Percentiles rank a stretch among this genome's conserved stretches.
These are phyloP conservation scores for Lepetodrilus schrolli DNA, from an alignment of 2,888 invertebrate genomes.

Conservation along the genomic window DNA sequence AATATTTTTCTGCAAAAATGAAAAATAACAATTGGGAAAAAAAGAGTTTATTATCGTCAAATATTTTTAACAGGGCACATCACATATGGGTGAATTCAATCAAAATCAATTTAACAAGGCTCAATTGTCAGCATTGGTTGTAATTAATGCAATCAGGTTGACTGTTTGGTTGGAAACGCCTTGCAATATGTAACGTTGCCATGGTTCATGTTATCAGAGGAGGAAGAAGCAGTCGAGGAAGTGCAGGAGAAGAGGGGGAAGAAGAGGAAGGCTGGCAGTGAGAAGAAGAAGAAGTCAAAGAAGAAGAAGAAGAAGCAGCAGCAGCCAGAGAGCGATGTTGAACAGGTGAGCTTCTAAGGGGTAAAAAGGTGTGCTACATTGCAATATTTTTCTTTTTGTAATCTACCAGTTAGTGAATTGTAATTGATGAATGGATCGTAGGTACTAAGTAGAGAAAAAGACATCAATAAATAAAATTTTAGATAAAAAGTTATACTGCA, in stretches of 20 bases:
- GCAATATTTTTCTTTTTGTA: background rate
- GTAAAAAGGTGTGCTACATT: background rate
- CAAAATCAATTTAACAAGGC: background rate
- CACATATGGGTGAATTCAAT: too few species aligned
- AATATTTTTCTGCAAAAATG: too few species aligned
- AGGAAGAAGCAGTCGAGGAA: slow-evolving; percentile 42
- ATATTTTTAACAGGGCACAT: too few species aligned
- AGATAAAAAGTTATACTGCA: too few species aligned
- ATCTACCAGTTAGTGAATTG: background rate
- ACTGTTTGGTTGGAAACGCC: too few species aligned
- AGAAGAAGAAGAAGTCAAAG: slow-evolving; percentile 89
- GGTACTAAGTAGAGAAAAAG: background rate
- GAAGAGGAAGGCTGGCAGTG: slow-evolving; percentile 91
- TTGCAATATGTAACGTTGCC: too few species aligned
- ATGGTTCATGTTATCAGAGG: slow-evolving; percentile 28
- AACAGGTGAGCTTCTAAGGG: slow-evolving; percentile 36
- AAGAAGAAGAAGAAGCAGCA: slow-evolving; percentile 63
- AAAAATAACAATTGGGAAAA: too few species aligned
- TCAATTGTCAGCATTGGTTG: too few species aligned
- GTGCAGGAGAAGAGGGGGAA: slow-evolving; percentile 86
- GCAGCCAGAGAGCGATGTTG: slow-evolving; percentile 47
- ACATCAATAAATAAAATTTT: too few species aligned
- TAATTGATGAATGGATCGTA: background rate
- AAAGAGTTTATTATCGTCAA: too few species aligned
- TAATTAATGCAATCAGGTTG: too few species aligned